phyloP scores from a whole-genome alignment of 1,140 invertebrate genomes.

The Drosophila ironensis region DNA sequence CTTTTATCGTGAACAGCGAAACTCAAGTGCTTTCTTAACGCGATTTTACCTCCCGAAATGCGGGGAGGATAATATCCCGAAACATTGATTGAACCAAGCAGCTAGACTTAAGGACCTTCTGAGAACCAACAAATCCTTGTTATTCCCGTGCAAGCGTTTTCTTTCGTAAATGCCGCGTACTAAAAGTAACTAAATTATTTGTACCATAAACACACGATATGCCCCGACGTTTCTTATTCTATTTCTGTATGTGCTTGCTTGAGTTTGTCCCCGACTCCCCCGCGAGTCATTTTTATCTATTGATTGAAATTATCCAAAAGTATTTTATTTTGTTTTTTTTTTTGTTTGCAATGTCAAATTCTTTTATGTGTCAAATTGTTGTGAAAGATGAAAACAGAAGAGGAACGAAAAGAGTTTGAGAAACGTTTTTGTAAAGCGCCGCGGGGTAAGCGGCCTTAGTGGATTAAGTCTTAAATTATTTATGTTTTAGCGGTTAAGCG shows the following conservation, averaged over 20 bases:
- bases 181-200: conserved; percentile 46
- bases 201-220: conserved; percentile 25
- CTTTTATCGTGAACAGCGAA: conserved; percentile 54
- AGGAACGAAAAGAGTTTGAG: conserved; percentile 6
- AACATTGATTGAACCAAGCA: background rate
- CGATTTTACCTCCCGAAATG: conserved; percentile 9
- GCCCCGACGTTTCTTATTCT: background rate
- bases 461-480: conserved; percentile 57
- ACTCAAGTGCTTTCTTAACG: conserved; percentile 69
- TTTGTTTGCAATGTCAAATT: conserved; percentile 10
- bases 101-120: conserved; percentile 5
- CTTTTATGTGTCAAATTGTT: conserved; percentile 9
- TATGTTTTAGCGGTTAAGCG: conserved; percentile 59
- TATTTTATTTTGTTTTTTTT: conserved; percentile 51
- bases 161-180: conserved; percentile 2
- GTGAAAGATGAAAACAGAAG: conserved; percentile 8
- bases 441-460: conserved; percentile 16
- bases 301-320: conserved; percentile 68
- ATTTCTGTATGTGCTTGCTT: background rate
- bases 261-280: conserved; percentile 20
- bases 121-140: too few relatives aligned
- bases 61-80: background rate
- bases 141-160: conserved; percentile 9
- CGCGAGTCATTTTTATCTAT: conserved; percentile 32
- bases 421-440: conserved; percentile 28